Conservation (phyloP, 2,797 vertebrate species). For the Chloroceryle amazona region DNA sequence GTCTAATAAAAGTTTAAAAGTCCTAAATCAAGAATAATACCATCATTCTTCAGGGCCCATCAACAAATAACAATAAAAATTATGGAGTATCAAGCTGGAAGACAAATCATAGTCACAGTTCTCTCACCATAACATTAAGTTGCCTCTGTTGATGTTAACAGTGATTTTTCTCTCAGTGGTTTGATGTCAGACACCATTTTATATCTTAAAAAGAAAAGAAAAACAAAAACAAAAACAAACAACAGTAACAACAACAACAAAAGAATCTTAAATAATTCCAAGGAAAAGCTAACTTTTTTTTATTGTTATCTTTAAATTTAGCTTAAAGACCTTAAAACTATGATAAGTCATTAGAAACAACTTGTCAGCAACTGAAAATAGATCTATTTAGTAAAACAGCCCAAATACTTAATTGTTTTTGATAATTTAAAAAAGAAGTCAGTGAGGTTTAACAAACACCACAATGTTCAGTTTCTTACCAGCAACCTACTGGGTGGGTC, state of each 20-base stretch:
- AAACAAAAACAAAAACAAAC: background rate
- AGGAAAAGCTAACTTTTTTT: background rate
- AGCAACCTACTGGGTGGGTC: background rate
- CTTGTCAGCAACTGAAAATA: background rate
- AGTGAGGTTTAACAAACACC: background rate
- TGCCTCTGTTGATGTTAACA: background rate
- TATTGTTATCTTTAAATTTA: slow-evolving; percentile 11
- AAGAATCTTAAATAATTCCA: background rate
- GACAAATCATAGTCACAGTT: background rate
- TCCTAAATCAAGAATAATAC: background rate
- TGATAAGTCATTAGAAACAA: background rate
- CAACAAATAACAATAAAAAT: background rate
- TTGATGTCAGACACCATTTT: background rate
- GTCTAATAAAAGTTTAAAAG: background rate
- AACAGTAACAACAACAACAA: background rate
- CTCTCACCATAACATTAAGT: background rate
- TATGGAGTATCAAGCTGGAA: background rate
- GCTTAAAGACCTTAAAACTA: background rate
- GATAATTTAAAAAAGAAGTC: background rate
- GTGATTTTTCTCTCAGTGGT: background rate
- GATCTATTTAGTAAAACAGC: background rate
- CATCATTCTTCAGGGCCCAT: background rate
- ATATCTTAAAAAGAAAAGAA: background rate
- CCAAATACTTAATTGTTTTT: background rate
- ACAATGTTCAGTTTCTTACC: background rate